Evolutionary conservation across 1,140 invertebrate genomes (phyloP), one percentile per base, ranked within the genome.

Genomic region (Mya arenaria): DNA sequence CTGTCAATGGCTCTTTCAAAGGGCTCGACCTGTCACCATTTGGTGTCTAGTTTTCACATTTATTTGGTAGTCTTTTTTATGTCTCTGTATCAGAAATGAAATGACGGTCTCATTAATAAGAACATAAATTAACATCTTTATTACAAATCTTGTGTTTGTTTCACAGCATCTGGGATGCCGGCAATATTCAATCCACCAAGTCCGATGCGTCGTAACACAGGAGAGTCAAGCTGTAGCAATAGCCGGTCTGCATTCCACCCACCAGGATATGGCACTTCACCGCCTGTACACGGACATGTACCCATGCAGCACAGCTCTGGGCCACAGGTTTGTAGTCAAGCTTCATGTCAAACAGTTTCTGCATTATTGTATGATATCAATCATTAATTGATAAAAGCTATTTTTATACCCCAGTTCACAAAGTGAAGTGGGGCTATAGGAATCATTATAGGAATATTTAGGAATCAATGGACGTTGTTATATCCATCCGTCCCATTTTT

Each of bases 161-260:
- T 71, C 69, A 0, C 48, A 75, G 79, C 66, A 41, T n/a, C 48
- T 65, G 55, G 69, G 6, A 36, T 75, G 69, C 52, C 94, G 68
- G 89, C 91, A 71, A 87, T 91, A 28, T 93, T 93, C 86, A 94
- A 93, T 92, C 95, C 95, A 30, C 94, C 93, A 44, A 94, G 93
- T 90, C 95, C 94, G 84, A 95, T 96, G 90, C 95, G 95, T 92
- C 95, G 96, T 88, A 97, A 79, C 60, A 79, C 96, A 95, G 90
- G 94, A 95, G 80, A 72, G 25, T 74, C 79, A 39, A 77, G 68
- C 36, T 30, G 97, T 95, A 58, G 93, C 94, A 55, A 87, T 78
- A 65, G 65, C n/a, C 32, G 97, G 95, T 72, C 94, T 94, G 68
- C 89, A 82, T 87, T 89, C 88, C 88, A 89, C 84, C 84, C 91